Evolutionary conservation across 2,797 vertebrate species (phyloP), one percentile per base, ranked within the genome.

Genomic region (Acanthopagrus latus): DNA sequence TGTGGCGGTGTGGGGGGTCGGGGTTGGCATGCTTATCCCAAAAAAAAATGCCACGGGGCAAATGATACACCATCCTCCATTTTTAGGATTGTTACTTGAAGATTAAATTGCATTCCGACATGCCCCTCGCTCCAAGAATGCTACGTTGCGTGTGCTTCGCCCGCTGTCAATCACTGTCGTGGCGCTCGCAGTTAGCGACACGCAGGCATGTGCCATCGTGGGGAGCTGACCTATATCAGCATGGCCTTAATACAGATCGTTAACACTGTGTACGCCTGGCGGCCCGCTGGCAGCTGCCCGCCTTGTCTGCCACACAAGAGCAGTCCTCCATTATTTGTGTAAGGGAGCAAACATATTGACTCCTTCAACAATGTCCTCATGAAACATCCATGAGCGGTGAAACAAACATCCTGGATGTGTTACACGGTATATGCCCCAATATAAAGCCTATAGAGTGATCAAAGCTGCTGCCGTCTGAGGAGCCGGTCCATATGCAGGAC

Each of bases 81-180:
- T 82, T 84, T 82, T 89, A 79, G 84, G 89, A 88, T 86, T 76
- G 80, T 81, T 82, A 72, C 83, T 64, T 21, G 72, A 76, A 62
- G 83, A 91, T 93, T 87, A 80, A 86, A 79, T 87, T 93, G 71
- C 85, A 85, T 81, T 85, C 83, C 43, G 8, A 60, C 56, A 38
- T 85, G 80, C 74, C 78, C 60, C 41, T 70, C 7, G 21, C 74
- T 71, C 60, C 46, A 48, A 75, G 84, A 86, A 76, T 52, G 64
- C 74, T 76, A 56, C 55, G n/a, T 64, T 76, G 72, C 65, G 72
- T 71, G 65, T 63, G 76, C 68, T 62, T 55, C 11, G 56, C 52
- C 80, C 3, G 47, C 64, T 81, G 85, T 81, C 79, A 80, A 14
- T 86, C 85, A 81, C 70, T 71, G 78, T 12, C 14, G 62, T 2